Evolutionary conservation across 2,888 invertebrate genomes (phyloP), one percentile per base, ranked within the genome.

Genomic region (Netelia virgata): DNA sequence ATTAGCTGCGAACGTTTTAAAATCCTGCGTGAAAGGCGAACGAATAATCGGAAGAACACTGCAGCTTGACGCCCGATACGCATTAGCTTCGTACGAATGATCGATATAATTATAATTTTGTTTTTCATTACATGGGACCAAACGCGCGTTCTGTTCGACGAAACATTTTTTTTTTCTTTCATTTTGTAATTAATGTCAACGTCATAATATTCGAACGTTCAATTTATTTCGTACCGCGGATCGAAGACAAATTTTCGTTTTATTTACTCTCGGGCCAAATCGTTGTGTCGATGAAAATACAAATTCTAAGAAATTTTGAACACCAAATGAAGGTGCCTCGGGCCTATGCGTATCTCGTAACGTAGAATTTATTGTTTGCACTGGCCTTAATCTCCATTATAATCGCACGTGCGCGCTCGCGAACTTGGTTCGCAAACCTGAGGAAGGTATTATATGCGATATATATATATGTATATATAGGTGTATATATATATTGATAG

Each of bases 351-450:
- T 50, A 63, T 64, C 50, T 68, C 57, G 28, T 66, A 77, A 64
- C 50, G 83, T 63, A 69, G 68, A 82, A 85, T 77, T 63, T 73
- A 78, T 73, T 85, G 89, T 90, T 90, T 90, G 87, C 88, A 86
- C 83, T 86, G 84, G 82, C 80, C 88, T 88, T 91, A 91, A 91
- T 91, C 91, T 90, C 88, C 89, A 91, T 91, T 91, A 88, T 91
- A 89, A 91, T 89, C 88, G 90, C 91, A 91, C 91, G 91, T 89
- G 86, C 88, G 81, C 73, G 28, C 83, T 80, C 78, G 68, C 36
- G 78, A 69, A 57, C 53, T 73, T 70, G 85, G 87, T 78, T 43
- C 64, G 78, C 68, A 85, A 87, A 89, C 85, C 87, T 81, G 84
- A 87, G 86, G 87, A 84, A 86, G 73, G 78, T 72, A 55, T 43